phyloP scores from a whole-genome alignment of 2,888 invertebrate species.

The Rhorus exstirpatorius region DNA sequence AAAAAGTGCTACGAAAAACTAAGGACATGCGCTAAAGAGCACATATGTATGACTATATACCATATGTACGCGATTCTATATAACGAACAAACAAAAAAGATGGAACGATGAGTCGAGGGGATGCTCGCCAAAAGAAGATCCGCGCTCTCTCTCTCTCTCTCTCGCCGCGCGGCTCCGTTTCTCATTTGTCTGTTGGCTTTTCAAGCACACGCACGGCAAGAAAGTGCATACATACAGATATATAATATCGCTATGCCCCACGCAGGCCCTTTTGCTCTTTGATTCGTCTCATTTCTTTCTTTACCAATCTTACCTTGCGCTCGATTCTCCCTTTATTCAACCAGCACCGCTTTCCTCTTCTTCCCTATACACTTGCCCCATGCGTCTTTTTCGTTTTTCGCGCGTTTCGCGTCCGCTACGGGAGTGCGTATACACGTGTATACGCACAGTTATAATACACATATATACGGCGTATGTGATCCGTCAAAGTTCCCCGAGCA shows the following conservation, averaged over 20 bases:
- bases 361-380: slow-evolving; percentile 29
- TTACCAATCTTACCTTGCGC: slow-evolving; percentile 69
- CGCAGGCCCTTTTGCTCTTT: no score
- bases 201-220: slow-evolving; percentile 62
- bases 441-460: slow-evolving; percentile 5
- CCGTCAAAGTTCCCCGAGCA: background rate
- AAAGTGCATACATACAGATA: slow-evolving; percentile 28
- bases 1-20: slow-evolving; percentile 35
- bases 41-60: slow-evolving; percentile 23
- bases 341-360: slow-evolving; percentile 26
- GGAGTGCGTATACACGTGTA: background rate
- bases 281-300: slow-evolving; percentile 56
- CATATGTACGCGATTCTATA: background rate
- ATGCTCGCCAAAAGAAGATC: slow-evolving; percentile 65
- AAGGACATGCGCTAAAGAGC: slow-evolving; percentile 61
- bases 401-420: slow-evolving; percentile 45
- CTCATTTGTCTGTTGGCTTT: slow-evolving; percentile 79
- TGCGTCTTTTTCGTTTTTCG: slow-evolving; percentile 62
- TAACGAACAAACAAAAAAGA: slow-evolving; percentile 53
- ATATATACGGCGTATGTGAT: background rate
- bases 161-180: slow-evolving; percentile 66
- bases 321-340: slow-evolving; percentile 41
- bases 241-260: no score
- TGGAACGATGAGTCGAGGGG: slow-evolving; percentile 60
- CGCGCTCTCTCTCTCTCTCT: slow-evolving; percentile 23